Evolutionary conservation across 2,113 vertebrate species (phyloP), one percentile per base, ranked within the genome.

Genomic region (Anarrhichthys ocellatus): DNA sequence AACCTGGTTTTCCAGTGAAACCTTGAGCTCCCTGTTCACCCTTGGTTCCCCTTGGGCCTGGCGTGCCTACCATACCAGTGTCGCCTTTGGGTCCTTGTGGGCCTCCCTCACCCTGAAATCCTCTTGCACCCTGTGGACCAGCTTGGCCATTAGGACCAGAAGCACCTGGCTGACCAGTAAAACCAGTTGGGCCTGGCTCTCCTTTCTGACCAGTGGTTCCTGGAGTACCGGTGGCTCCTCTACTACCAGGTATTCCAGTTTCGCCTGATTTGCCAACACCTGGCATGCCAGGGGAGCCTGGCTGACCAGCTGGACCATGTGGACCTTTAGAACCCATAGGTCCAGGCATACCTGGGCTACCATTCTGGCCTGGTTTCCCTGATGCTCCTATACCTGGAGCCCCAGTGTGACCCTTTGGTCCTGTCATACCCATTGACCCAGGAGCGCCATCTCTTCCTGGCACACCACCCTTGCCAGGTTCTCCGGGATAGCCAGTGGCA

Each of bases 391-490:
- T 56, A 80, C 98, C 98, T 4, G 96, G 96, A 81, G 95, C 61
- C 70, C 78, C 92, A 85, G 91, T 87, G 46, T 95, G 94, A 36
- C 98, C 98, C 82, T 96, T 97, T n/a, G 91, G 92, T 2, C 98
- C 98, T 86, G 90, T 86, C 17, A 81, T 68, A 44, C 98, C 98
- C 77, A 83, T 90, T 1, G 93, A 54, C 24, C 98, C 98, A 0
- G 93, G 92, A 74, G 93, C 76, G 1, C 98, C 98, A 83, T 97
- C 95, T 86, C 96, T 94, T 66, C 98, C 98, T 84, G 93, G 92
- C n/a, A 93, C 90, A 9, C 98, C 98, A 94, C 95, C 68, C 85
- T 96, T 92, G 20, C 98, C 98, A 80, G 97, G 95, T 73, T 97
- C 96, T 32, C 98, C 98, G 46, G 98, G 96, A 89, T 95, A 92